A percentile compares a stretch with the other conserved stretches of the same genome.
phyloP scores from a whole-genome alignment of 2,797 vertebrate genomes.

The Sebastes trivittatus region DNA sequence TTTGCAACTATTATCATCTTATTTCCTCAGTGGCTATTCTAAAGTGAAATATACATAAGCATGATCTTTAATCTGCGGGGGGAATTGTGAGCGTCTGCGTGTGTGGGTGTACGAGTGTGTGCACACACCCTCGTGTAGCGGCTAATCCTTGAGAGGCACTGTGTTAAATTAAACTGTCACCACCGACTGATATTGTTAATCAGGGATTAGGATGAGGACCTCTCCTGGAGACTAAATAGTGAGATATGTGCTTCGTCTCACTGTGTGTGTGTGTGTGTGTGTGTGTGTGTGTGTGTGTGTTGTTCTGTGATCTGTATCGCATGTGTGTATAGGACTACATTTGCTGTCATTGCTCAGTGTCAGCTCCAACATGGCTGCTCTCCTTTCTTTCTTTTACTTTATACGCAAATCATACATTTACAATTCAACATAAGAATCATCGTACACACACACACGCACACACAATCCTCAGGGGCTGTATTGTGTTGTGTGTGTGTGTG shows the following conservation, averaged over 20 bases:
- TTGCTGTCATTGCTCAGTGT: constrained; percentile 11
- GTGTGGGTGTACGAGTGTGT: background rate
- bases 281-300: background rate
- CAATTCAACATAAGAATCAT: background rate
- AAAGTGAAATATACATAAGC: constrained; percentile 58
- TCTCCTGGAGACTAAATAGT: constrained; percentile 64
- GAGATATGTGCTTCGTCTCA: constrained; percentile 34
- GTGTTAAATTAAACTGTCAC: constrained; percentile 77
- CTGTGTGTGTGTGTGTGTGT: background rate
- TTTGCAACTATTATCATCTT: constrained; percentile 47
- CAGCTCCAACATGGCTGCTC: background rate
- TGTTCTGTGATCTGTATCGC: background rate
- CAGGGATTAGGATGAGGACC: constrained; percentile 77
- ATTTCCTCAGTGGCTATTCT: constrained; percentile 62
- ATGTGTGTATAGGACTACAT: background rate
- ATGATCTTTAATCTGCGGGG: constrained; percentile 52
- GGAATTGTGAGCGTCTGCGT: constrained; percentile 17
- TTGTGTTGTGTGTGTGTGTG: background rate
- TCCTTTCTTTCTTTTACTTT: constrained; percentile 10
- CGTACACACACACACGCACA: too few species aligned
- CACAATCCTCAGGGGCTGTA: background rate
- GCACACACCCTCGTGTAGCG: constrained; percentile 14
- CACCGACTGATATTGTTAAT: constrained; percentile 73
- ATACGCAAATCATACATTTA: background rate
- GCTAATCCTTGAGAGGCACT: constrained; percentile 68